A percentile compares a stretch with the other conserved stretches of the same genome.
These are phyloP conservation scores for Gryllus bimaculatus DNA, from an alignment of 1,140 invertebrate genomes.

Conservation along the genomic window DNA sequence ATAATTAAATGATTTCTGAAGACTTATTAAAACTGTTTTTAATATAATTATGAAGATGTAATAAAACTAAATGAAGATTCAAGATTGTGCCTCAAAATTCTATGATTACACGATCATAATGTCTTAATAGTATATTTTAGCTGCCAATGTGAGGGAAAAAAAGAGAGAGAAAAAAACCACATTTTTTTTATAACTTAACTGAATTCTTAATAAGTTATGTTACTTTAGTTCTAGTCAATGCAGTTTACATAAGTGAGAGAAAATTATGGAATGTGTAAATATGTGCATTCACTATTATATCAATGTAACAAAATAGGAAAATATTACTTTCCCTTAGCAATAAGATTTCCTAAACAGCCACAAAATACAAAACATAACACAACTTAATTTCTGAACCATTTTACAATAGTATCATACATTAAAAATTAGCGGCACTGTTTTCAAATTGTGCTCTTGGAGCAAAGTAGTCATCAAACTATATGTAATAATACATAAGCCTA, in stretches of 20 bases:
- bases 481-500: neutral
- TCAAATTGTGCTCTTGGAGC: neutral
- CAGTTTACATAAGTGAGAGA: neutral
- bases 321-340: neutral
- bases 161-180: no score
- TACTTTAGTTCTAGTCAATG: no score
- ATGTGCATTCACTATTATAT: neutral
- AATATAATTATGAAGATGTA: no score
- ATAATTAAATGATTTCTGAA: no score
- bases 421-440: neutral
- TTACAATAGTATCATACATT: neutral
- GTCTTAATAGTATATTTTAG: no score
- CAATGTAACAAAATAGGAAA: neutral
- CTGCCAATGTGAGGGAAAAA: no score
- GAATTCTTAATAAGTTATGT: no score
- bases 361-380: neutral
- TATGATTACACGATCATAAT: no score
- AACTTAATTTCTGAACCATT: neutral
- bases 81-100: no score
- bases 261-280: conserved; percentile 1
- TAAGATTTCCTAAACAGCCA: neutral
- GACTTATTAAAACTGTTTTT: no score
- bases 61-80: no score
- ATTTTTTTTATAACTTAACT: no score
- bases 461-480: neutral